Base-by-base conservation (phyloP, 2,888 invertebrate species). In the Antheraea yamamai region DNA sequence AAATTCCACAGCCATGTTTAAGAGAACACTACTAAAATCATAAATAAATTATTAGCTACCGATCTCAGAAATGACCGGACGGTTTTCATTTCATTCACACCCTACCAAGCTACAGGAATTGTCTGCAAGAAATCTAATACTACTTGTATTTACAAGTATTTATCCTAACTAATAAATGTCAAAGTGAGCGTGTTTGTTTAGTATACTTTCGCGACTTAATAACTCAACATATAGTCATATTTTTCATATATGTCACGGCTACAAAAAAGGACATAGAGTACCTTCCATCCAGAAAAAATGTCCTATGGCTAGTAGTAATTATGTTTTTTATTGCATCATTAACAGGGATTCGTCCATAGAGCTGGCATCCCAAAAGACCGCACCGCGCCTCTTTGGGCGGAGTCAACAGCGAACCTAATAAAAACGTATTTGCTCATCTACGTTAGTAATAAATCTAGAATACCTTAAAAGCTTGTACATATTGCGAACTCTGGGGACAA, bases 391-490 rank as follows among this genome's bases (percentile, higher is more conserved):
- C 61, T 61, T n/a, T 10, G n/a, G 20, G 10, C n/a, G 20, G 64
- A 14, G 64, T 64, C 64, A 23, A 26, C 64, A 64, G 4, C 26
- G 64, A 64, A 64, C 26, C 26, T 26, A 64, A 64, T 64, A 26
- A 64, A 64, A 64, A 64, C 26, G 23, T 64, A 64, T 64, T 64
- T 64, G 18, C 64, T 26, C 64, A 61, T 64, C 64, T 26, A 64
- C 26, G 16, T 23, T 26, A 10, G 26, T 64, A 64, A 26, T 26
- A 64, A 64, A 64, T 26, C 26, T 64, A 64, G 58, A 58, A 26
- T 14, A 23, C 26, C 16, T 58, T n/a, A 64, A 64, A 14, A 26
- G 14, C 16, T 12, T 14, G 14, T 64, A 26, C 26, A 14, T 6
- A 64, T 16, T 64, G 4, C 3, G 64, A 64, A 4, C 14, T 64